Conservation (phyloP, 2,888 invertebrate species). For the Drosophila quasianomalipes region DNA sequence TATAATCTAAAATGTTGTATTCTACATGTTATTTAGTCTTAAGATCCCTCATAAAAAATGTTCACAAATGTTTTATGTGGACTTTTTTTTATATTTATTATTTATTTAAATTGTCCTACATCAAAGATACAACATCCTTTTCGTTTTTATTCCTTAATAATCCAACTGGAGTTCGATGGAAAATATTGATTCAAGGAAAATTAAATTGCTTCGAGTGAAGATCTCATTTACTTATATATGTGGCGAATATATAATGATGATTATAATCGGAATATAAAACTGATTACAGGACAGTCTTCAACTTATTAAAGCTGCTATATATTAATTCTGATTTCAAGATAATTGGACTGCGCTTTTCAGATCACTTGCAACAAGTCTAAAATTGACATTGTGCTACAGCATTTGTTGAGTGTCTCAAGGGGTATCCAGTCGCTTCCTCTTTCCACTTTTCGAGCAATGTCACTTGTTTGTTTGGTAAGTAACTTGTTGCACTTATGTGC, state of each 20-base stretch:
- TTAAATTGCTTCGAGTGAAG: background rate
- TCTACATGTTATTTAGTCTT: background rate
- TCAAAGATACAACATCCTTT: rapidly evolving
- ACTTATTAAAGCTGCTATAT: background rate
- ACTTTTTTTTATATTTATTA: background rate
- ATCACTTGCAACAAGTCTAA: background rate
- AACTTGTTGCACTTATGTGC: slow-evolving; percentile 56
- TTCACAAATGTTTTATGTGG: background rate
- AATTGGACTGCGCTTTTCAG: background rate
- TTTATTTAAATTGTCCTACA: background rate
- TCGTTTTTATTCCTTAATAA: background rate
- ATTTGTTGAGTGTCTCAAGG: background rate
- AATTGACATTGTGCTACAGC: background rate
- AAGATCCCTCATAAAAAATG: rapidly evolving
- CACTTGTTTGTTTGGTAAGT: slow-evolving; percentile 37
- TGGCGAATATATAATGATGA: background rate
- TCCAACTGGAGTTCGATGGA: background rate
- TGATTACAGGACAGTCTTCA: background rate
- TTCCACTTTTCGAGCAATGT: background rate
- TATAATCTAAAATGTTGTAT: background rate
- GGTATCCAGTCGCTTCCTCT: background rate
- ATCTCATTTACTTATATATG: background rate
- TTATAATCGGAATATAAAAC: background rate
- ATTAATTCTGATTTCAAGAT: background rate
- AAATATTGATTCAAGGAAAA: too few species aligned